phyloP scores from a whole-genome alignment of 23 tunicate species.

The Styela plicata region DNA sequence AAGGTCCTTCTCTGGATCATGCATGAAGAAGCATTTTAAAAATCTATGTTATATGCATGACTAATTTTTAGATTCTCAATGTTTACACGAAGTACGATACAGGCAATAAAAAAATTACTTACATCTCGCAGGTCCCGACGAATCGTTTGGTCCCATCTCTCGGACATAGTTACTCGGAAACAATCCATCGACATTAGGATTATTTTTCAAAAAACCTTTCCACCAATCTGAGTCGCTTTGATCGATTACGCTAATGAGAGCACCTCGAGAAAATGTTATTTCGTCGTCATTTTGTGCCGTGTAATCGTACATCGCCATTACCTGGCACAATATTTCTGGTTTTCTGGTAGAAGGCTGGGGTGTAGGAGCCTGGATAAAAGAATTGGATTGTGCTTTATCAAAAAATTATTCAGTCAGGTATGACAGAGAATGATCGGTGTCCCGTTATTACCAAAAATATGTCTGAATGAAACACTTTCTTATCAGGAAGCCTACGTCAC shows the following conservation, averaged over 20 bases:
- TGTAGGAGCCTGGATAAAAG: background rate
- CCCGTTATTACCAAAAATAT: too few relatives aligned
- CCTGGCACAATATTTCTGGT: slow-evolving; percentile 27
- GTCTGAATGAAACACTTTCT: too few relatives aligned
- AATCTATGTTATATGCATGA: too few relatives aligned
- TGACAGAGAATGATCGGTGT: too few relatives aligned
- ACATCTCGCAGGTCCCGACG: slow-evolving; percentile 11
- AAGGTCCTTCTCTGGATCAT: too few relatives aligned
- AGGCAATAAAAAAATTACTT: background rate
- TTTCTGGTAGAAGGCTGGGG: slow-evolving; percentile 4
- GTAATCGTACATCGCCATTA: slow-evolving; percentile 92
- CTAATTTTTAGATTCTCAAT: background rate
- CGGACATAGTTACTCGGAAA: slow-evolving; percentile 88
- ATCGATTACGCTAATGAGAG: slow-evolving; percentile 61
- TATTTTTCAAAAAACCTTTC: slow-evolving; percentile 51
- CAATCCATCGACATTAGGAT: slow-evolving; percentile 40
- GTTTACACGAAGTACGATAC: background rate
- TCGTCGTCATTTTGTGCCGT: slow-evolving; percentile 81
- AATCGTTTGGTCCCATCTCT: slow-evolving; percentile 25
- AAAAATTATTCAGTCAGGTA: too few relatives aligned
- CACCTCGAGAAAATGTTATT: slow-evolving; percentile 60
- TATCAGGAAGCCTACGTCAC: too few relatives aligned
- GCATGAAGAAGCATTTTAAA: too few relatives aligned
- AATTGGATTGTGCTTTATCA: too few relatives aligned
- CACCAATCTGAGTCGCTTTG: slow-evolving; percentile 90